Percentiles rank a stretch among this genome's conserved stretches.
phyloP scores from a whole-genome alignment of 1,140 invertebrate species.

The Zaprionus capensis region DNA sequence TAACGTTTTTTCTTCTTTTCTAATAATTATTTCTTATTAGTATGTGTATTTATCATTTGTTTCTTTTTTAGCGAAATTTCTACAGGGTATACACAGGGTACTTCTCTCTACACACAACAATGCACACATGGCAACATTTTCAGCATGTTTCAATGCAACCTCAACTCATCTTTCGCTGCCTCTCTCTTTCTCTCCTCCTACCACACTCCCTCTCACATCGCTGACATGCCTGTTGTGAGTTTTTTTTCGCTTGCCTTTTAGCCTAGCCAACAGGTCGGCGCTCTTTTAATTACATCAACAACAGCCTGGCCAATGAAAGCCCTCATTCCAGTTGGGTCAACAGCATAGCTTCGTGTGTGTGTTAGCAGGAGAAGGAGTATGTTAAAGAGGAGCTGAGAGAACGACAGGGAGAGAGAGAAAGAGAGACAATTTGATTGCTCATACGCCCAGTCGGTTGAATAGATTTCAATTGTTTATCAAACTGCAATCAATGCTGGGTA shows the following conservation, averaged over 20 bases:
- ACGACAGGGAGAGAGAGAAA: background rate
- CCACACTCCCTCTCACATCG: background rate
- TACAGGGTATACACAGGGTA: conserved; percentile 10
- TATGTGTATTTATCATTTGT: background rate
- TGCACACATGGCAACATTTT: background rate
- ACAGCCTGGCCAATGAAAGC: conserved; percentile 41
- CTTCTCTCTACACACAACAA: background rate
- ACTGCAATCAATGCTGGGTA: conserved; percentile 3
- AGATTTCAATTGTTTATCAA: conserved; percentile 26
- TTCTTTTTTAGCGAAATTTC: background rate
- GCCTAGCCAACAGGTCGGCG: conserved; percentile 48
- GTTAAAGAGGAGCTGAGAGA: background rate
- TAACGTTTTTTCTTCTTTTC: background rate
- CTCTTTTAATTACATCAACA: conserved; percentile 54
- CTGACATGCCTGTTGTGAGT: conserved; percentile 5
- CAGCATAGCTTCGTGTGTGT: background rate
- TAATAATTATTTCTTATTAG: background rate
- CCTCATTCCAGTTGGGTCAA: background rate
- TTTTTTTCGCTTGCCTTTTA: conserved; percentile 25
- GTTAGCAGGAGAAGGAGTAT: background rate
- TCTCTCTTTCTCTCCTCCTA: background rate
- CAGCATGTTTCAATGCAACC: conserved; percentile 43
- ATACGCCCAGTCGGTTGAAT: conserved; percentile 29
- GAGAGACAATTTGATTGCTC: conserved; percentile 28
- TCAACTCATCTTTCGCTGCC: background rate